Evolutionary conservation across 2,113 vertebrate species (phyloP).

Genomic region (Brienomyrus longianalis): DNA sequence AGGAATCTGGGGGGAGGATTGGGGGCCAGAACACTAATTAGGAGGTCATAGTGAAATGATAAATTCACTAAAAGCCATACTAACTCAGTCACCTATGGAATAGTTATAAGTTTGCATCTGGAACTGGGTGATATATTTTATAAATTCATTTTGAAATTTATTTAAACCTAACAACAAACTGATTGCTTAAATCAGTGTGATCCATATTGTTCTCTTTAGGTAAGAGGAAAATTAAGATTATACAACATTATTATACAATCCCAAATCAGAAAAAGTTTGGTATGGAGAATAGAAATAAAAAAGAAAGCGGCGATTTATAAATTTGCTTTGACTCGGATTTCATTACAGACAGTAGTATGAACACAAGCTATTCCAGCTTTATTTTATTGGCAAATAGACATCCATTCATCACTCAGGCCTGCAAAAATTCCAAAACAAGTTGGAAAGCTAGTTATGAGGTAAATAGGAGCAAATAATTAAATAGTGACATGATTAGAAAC

Average conservation of each 20-base stretch:
- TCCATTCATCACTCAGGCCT: background rate
- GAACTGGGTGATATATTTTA: background rate
- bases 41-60: background rate
- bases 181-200: background rate
- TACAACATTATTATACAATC: background rate
- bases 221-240: background rate
- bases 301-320: background rate
- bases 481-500: background rate
- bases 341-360: background rate
- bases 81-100: background rate
- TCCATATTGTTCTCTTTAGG: background rate
- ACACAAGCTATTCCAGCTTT: background rate
- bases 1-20: slow-evolving; percentile 55
- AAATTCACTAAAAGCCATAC: background rate
- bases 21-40: background rate
- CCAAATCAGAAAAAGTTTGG: background rate
- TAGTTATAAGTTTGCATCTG: background rate
- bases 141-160: background rate
- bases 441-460: background rate
- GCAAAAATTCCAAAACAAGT: background rate
- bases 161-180: background rate
- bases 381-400: background rate
- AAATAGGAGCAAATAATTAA: background rate
- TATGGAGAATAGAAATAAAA: background rate
- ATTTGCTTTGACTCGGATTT: background rate